Evolutionary conservation across 2,888 invertebrate species (phyloP).

Genomic region (Venustoraphidia nigricollis): DNA sequence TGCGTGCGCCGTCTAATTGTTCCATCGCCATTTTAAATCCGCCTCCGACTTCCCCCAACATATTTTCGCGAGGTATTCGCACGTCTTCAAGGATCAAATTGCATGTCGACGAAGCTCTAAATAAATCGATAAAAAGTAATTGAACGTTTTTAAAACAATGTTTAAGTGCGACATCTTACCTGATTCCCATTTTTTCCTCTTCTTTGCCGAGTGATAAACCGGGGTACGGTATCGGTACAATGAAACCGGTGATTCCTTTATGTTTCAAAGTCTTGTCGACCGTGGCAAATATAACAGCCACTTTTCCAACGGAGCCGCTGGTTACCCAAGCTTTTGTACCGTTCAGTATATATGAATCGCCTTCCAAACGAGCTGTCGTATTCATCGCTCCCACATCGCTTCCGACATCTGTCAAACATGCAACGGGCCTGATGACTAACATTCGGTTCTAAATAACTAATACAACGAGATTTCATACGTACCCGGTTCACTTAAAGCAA

Average conservation of each 20-base stretch:
- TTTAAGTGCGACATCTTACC: slow-evolving; percentile 18
- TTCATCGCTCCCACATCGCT: slow-evolving; percentile 58
- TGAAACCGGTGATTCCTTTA: slow-evolving; percentile 51
- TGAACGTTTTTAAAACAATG: neutral
- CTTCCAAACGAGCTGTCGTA: slow-evolving; percentile 40
- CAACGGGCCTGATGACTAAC: neutral
- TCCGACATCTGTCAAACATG: slow-evolving; percentile 42
- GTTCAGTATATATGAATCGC: slow-evolving; percentile 45
- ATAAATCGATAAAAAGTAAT: slow-evolving; percentile 1
- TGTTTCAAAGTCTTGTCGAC: slow-evolving; percentile 46
- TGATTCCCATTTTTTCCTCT: slow-evolving; percentile 58
- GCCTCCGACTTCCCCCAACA: slow-evolving; percentile 35
- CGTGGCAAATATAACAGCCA: slow-evolving; percentile 52
- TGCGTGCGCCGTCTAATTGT: slow-evolving; percentile 51
- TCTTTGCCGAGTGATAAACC: slow-evolving; percentile 49
- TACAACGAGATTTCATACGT: slow-evolving; percentile 9
- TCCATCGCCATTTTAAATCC: slow-evolving; percentile 63
- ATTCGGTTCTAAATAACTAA: too few species aligned
- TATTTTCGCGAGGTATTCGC: slow-evolving; percentile 36
- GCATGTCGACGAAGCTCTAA: slow-evolving; percentile 52
- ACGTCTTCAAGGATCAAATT: slow-evolving; percentile 53
- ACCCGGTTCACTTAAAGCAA: slow-evolving; percentile 69
- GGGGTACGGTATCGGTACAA: slow-evolving; percentile 46
- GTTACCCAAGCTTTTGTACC: slow-evolving; percentile 65
- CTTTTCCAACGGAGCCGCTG: slow-evolving; percentile 50